Evolutionary conservation across 2,113 vertebrate species (phyloP).

Genomic region (Chrysemys picta): DNA sequence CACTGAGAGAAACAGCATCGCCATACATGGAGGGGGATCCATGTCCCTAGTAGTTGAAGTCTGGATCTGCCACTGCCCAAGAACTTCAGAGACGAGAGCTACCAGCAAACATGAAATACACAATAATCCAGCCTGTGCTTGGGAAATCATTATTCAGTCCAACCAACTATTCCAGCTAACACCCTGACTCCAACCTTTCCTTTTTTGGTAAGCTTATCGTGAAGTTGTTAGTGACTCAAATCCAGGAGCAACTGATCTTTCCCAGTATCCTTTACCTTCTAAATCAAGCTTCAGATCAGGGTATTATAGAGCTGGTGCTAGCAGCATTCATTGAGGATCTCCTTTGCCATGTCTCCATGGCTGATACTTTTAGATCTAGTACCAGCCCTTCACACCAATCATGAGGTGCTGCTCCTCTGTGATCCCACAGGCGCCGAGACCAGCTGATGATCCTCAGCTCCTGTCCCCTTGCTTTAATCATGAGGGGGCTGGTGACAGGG

Average conservation of each 20-base stretch:
- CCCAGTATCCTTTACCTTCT: neutral
- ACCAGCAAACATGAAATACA: neutral
- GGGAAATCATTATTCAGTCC: neutral
- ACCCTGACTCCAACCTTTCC: neutral
- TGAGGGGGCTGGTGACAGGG: too few relatives aligned
- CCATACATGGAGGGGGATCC: accelerated
- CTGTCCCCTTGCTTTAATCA: neutral
- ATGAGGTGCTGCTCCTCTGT: neutral
- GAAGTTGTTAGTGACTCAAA: neutral
- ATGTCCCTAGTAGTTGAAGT: neutral
- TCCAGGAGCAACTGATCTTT: neutral
- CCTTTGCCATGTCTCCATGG: neutral
- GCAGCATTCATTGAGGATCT: neutral
- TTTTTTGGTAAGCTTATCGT: neutral
- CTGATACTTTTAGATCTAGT: neutral
- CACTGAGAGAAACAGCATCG: accelerated
- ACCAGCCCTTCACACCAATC: neutral
- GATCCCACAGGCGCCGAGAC: neutral
- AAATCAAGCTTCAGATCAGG: neutral
- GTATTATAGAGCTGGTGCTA: neutral
- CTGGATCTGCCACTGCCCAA: neutral
- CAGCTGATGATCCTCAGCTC: neutral
- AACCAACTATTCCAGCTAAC: neutral
- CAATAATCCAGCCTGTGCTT: neutral
- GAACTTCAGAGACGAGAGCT: neutral